Base-by-base conservation (phyloP, 2,113 vertebrate species). In the Sciurus niger region DNA sequence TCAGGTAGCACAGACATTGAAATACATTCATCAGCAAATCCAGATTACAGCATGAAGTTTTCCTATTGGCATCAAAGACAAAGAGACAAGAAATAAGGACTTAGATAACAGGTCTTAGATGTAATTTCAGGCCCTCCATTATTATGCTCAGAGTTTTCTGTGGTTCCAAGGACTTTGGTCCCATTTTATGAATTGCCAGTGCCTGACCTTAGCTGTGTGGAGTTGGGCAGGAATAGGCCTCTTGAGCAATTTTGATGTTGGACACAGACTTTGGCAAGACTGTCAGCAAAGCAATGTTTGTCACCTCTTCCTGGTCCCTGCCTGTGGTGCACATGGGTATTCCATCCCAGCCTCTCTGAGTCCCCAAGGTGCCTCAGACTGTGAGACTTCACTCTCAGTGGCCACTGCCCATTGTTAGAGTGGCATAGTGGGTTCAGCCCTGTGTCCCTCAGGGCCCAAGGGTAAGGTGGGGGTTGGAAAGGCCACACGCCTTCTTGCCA, bases 361-460 rank as follows among this genome's bases (percentile, higher is more conserved):
- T 3, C 28, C 11, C 1, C 0, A 5, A 11, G 48, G n/a, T 46
- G 14, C 37, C 40, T 58, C 1, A 6, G 78, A 74, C 18, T 0
- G 1, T 28, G 22, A 30, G 17, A 25, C 34, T 18, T 14, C 37
- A 2, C 0, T 40, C 3, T 6, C 25, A 60, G 3, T 2, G 46
- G 55, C 34, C 46, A 40, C 13, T 34, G 34, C 58, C 8, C 14
- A 1, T 4, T 4, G 37, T 24, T 10, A n/a, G 30, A 14, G 22
- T 40, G 58, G 55, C 68, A 6, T 0, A 24, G 3, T 48, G 17
- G 82, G 8, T 10, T 11, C 4, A 34, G 7, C 10, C 4, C 28
- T 46, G 25, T 12, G 40, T 72, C n/a, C 8, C 28, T 70, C 9
- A 46, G 8, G n/a, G 43, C 65, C 30, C 1, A 14, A 1, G 11